These are phyloP conservation scores for Strix aluco DNA, from an alignment of 2,113 vertebrate genomes.

Conservation along the genomic window DNA sequence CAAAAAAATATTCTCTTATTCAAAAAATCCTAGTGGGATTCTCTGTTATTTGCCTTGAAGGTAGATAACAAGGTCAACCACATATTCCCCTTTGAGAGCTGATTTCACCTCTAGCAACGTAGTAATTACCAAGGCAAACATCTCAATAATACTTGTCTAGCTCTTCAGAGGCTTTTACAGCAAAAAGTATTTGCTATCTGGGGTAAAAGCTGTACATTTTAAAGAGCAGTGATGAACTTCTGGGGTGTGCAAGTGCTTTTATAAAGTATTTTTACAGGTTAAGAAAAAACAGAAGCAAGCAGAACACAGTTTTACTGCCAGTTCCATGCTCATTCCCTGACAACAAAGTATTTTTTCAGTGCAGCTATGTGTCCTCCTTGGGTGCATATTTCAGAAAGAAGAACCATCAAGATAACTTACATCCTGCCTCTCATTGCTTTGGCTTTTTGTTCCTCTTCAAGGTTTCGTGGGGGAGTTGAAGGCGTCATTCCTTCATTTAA, in stretches of 20 bases:
- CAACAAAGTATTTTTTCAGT: neutral
- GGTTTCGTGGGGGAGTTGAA: constrained; percentile 83
- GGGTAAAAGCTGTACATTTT: neutral
- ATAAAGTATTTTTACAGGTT: neutral
- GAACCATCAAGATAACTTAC: constrained; percentile 77
- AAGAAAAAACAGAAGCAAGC: neutral
- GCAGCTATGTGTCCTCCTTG: neutral
- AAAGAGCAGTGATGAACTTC: neutral
- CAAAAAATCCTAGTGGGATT: neutral
- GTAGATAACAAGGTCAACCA: neutral
- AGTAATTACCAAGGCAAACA: neutral
- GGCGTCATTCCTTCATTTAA: constrained; percentile 76
- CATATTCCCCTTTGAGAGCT: neutral
- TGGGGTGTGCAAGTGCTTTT: neutral
- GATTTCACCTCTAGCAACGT: neutral
- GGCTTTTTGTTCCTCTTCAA: constrained; percentile 92
- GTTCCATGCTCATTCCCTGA: neutral
- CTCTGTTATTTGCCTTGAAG: neutral
- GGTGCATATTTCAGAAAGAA: neutral
- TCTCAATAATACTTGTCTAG: neutral
- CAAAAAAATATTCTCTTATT: neutral
- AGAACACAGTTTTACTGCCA: neutral
- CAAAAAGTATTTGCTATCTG: neutral
- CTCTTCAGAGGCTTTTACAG: neutral
- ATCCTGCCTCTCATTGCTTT: constrained; percentile 96